phyloP scores from a whole-genome alignment of 2,888 invertebrate genomes.

The Drepana falcataria region DNA sequence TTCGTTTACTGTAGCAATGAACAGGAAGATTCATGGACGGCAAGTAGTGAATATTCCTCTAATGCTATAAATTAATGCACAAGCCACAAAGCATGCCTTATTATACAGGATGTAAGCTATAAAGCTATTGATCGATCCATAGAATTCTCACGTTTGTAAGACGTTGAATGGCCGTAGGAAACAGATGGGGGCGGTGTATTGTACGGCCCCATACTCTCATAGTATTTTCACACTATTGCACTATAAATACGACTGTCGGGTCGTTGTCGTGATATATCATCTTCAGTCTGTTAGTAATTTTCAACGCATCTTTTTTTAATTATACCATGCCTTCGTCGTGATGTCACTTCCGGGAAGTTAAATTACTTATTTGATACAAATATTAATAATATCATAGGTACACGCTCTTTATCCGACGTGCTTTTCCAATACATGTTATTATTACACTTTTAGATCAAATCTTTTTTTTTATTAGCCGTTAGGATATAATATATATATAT shows the following conservation, averaged over 20 bases:
- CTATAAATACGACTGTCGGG: constrained; percentile 31
- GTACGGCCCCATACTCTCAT: constrained; percentile 51
- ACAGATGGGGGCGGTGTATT: constrained; percentile 57
- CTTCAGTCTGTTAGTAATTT: constrained; percentile 10
- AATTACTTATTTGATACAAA: background rate
- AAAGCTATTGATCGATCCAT: constrained; percentile 29
- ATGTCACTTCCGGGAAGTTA: background rate
- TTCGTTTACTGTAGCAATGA: too few relatives aligned
- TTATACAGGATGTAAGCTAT: background rate
- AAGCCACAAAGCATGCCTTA: too few relatives aligned
- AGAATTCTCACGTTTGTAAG: constrained; percentile 36
- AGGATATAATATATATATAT: too few relatives aligned
- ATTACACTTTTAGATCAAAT: too few relatives aligned
- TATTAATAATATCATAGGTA: too few relatives aligned
- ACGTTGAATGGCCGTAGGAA: constrained; percentile 47
- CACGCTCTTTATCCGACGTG: too few relatives aligned
- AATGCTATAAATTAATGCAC: too few relatives aligned
- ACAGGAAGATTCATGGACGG: too few relatives aligned
- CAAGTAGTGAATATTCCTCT: too few relatives aligned
- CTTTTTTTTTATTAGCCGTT: too few relatives aligned
- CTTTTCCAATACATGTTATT: too few relatives aligned
- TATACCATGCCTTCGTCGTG: background rate
- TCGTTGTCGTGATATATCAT: constrained; percentile 17
- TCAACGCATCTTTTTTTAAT: constrained; percentile 2
- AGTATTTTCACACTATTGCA: constrained; percentile 44